Conservation (phyloP, 2,888 invertebrate species). For the Mycogona germanica region DNA sequence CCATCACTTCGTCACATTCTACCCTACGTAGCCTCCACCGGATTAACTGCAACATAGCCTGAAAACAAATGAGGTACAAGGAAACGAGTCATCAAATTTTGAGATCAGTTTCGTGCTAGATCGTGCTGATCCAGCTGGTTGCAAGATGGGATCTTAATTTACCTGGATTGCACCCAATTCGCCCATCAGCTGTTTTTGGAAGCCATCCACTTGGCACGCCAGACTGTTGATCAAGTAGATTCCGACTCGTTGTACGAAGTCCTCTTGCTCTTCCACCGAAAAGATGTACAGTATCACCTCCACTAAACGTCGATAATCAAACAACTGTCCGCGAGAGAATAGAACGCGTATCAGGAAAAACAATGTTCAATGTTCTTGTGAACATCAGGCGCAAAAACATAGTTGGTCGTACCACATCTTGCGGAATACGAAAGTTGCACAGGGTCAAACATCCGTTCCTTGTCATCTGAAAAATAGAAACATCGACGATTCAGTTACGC, state of each 20-base stretch:
- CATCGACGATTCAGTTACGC: conserved; percentile 10
- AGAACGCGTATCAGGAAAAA: not conserved
- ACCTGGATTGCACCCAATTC: conserved; percentile 76
- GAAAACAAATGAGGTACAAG: conserved; percentile 18
- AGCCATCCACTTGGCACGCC: conserved; percentile 91
- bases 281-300: conserved; percentile 69
- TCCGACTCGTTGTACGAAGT: conserved; percentile 87
- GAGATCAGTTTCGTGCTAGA: no score
- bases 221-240: conserved; percentile 89
- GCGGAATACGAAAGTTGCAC: conserved; percentile 88
- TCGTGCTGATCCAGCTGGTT: not conserved
- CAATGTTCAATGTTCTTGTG: not conserved
- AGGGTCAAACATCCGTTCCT: conserved; percentile 89
- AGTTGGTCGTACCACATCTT: conserved; percentile 62
- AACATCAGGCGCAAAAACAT: not conserved
- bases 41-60: conserved; percentile 82
- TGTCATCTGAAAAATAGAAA: conserved; percentile 54
- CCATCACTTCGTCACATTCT: conserved; percentile 87
- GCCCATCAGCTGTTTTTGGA: conserved; percentile 81
- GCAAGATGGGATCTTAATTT: not conserved
- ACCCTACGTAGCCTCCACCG: conserved; percentile 59
- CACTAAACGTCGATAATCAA: conserved; percentile 78
- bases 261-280: conserved; percentile 66
- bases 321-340: conserved; percentile 48
- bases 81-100: no score